phyloP scores from a whole-genome alignment of 2,888 invertebrate species.

The Noctua pronuba region DNA sequence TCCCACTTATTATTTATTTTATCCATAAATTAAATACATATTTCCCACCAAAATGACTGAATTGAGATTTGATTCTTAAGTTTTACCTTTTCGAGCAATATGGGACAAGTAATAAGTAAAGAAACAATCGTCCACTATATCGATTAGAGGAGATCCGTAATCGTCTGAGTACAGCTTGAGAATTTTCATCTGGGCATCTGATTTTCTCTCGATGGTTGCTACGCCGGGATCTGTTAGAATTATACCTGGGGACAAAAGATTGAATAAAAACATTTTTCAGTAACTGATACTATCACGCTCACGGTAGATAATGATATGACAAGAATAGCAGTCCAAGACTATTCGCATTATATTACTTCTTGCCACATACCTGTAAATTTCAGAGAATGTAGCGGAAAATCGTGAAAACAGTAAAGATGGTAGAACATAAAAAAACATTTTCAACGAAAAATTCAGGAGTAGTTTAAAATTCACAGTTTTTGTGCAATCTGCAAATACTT shows the following conservation, averaged over 20 bases:
- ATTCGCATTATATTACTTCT: neutral
- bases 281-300: neutral
- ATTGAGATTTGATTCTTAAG: neutral
- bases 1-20: neutral
- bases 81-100: slow-evolving; percentile 72
- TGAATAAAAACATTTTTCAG: neutral
- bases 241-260: slow-evolving; percentile 51
- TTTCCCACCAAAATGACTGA: neutral
- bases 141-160: slow-evolving; percentile 67
- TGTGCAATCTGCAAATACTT: neutral
- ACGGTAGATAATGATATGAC: neutral
- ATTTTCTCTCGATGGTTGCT: slow-evolving; percentile 69
- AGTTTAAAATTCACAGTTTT: neutral
- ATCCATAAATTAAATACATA: neutral
- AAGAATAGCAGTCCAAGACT: neutral
- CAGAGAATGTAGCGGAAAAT: neutral
- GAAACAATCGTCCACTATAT: slow-evolving; percentile 74
- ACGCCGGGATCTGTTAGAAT: slow-evolving; percentile 55
- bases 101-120: slow-evolving; percentile 71
- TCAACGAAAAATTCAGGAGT: too few species aligned
- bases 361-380: neutral
- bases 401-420: neutral
- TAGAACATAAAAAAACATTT: too few species aligned
- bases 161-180: slow-evolving; percentile 64
- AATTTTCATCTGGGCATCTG: slow-evolving; percentile 70